These are phyloP conservation scores for Drosophila lini DNA, from an alignment of 1,140 invertebrate species.

Conservation along the genomic window DNA sequence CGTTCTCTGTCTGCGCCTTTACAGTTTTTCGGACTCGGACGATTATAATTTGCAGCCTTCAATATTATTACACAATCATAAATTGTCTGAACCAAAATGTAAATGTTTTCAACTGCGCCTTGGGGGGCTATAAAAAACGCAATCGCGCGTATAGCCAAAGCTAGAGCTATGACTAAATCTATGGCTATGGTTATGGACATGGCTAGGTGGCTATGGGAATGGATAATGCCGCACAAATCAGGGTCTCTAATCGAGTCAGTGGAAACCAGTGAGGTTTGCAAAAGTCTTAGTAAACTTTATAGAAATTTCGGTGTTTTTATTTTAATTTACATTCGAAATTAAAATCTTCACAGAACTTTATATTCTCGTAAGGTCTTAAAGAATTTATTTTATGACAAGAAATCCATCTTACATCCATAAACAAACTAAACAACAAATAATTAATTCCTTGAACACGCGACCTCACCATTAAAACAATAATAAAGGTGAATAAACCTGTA, in stretches of 20 bases:
- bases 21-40: conserved; percentile 36
- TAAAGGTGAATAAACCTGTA: conserved; percentile 23
- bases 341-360: not conserved
- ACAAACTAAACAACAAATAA: not conserved
- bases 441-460: conserved; percentile 7
- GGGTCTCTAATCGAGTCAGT: conserved; percentile 12
- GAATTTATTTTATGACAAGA: not conserved
- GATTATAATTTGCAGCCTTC: conserved; percentile 58
- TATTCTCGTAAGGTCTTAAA: not conserved
- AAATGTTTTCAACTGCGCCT: conserved; percentile 38
- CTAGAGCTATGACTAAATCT: conserved; percentile 36
- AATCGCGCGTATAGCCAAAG: conserved; percentile 27
- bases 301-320: not conserved
- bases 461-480: not conserved
- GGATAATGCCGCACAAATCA: conserved; percentile 23
- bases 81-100: conserved; percentile 45
- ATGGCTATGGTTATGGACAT: conserved; percentile 32
- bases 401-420: not conserved
- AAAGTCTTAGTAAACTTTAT: not conserved
- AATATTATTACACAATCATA: conserved; percentile 60
- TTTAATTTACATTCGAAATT: not conserved
- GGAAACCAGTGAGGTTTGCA: not conserved
- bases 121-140: conserved; percentile 33
- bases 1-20: conserved; percentile 12
- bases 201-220: conserved; percentile 29